These are phyloP conservation scores for Zosterops pallidus DNA, from an alignment of 2,113 vertebrate genomes.

Conservation along the genomic window DNA sequence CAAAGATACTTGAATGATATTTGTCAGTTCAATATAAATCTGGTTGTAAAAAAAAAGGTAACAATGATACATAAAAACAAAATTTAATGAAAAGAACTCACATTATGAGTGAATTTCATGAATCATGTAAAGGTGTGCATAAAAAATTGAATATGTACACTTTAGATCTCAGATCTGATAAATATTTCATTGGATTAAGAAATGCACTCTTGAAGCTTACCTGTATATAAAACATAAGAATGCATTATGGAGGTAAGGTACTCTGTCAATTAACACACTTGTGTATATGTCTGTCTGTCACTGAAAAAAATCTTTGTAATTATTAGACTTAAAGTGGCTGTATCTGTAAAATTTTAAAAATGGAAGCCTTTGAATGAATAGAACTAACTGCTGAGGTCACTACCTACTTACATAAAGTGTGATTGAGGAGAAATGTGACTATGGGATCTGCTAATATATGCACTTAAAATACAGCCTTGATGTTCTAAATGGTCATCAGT, in stretches of 20 bases:
- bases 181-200: constrained; percentile 70
- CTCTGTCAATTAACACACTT: constrained; percentile 65
- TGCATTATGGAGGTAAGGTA: constrained; percentile 34
- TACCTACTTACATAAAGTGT: background rate
- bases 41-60: background rate
- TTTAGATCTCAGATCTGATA: constrained; percentile 59
- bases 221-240: constrained; percentile 44
- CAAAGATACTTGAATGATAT: constrained; percentile 29
- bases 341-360: background rate
- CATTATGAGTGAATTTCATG: constrained; percentile 51
- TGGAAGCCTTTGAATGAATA: background rate
- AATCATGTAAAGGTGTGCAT: constrained; percentile 66
- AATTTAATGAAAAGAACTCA: constrained; percentile 66
- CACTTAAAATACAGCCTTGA: background rate
- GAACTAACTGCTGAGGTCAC: background rate
- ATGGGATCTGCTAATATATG: background rate
- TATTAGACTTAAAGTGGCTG: background rate
- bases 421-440: background rate
- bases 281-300: constrained; percentile 27
- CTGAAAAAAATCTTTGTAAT: constrained; percentile 19
- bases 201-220: constrained; percentile 58
- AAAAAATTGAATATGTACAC: constrained; percentile 69
- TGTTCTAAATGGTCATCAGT: background rate
- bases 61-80: constrained; percentile 62
- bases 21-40: constrained; percentile 47